Conservation (phyloP, 2,113 vertebrate species). For the Leptosomus discolor region DNA sequence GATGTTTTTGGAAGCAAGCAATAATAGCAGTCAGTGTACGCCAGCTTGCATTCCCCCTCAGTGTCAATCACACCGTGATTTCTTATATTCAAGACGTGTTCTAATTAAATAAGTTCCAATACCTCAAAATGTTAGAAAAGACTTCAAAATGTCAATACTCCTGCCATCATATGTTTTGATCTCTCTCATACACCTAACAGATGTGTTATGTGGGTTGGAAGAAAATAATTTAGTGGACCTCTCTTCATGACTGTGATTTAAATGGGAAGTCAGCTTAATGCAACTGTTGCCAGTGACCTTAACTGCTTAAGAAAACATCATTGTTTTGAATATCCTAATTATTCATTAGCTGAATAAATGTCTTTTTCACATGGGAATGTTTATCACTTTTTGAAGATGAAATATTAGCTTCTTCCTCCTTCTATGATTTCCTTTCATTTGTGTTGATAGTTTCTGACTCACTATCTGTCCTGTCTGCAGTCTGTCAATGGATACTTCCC, state of each 20-base stretch:
- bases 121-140: neutral
- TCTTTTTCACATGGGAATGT: slow-evolving; percentile 54
- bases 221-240: slow-evolving; percentile 7
- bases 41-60: neutral
- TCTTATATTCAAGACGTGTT: neutral
- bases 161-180: neutral
- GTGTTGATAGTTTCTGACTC: slow-evolving; percentile 43
- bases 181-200: neutral
- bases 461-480: slow-evolving; percentile 38
- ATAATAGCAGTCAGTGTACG: rapidly evolving
- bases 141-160: neutral
- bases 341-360: slow-evolving; percentile 38
- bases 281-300: neutral
- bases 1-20: neutral
- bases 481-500: slow-evolving; percentile 38
- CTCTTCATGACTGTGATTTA: neutral
- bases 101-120: neutral
- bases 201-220: neutral
- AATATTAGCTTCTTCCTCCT: slow-evolving; percentile 51
- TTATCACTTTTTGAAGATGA: slow-evolving; percentile 52
- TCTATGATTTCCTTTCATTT: slow-evolving; percentile 46
- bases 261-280: neutral
- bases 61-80: neutral
- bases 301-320: neutral
- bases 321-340: slow-evolving; percentile 51